A percentile compares a stretch with the other conserved stretches of the same genome.
phyloP scores from a whole-genome alignment of 1,140 invertebrate genomes.

The Brachionus rubens region DNA sequence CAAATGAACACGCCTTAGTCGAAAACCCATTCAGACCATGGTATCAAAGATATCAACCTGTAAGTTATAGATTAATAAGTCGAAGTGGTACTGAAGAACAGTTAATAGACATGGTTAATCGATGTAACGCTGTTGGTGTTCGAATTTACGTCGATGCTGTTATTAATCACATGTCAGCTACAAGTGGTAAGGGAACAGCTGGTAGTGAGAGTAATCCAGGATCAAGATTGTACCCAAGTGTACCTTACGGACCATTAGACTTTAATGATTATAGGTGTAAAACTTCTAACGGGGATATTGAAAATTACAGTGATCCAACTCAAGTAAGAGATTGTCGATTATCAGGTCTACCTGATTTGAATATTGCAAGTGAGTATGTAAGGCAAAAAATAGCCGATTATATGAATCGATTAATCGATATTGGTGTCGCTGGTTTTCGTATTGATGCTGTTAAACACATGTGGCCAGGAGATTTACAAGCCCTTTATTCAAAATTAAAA shows the following conservation, averaged over 20 bases:
- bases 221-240: constrained; percentile 59
- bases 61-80: constrained; percentile 75
- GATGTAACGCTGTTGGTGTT: constrained; percentile 71
- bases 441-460: constrained; percentile 48
- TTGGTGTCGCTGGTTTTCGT: constrained; percentile 72
- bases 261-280: constrained; percentile 53
- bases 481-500: neutral
- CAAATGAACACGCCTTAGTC: constrained; percentile 54
- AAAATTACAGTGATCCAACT: constrained; percentile 54
- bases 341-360: constrained; percentile 70
- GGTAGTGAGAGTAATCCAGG: constrained; percentile 57
- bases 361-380: constrained; percentile 68
- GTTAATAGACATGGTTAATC: constrained; percentile 71
- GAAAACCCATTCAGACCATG: constrained; percentile 65
- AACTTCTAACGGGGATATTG: constrained; percentile 53
- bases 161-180: constrained; percentile 81
- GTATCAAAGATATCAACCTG: constrained; percentile 80
- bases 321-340: constrained; percentile 70
- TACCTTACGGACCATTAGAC: constrained; percentile 61
- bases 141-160: constrained; percentile 81
- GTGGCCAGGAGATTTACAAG: constrained; percentile 4
- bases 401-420: constrained; percentile 69
- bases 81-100: constrained; percentile 72
- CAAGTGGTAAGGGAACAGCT: constrained; percentile 53
- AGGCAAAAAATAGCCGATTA: constrained; percentile 68